Conservation (phyloP, 2,113 vertebrate species). For the Phoxinus phoxinus region DNA sequence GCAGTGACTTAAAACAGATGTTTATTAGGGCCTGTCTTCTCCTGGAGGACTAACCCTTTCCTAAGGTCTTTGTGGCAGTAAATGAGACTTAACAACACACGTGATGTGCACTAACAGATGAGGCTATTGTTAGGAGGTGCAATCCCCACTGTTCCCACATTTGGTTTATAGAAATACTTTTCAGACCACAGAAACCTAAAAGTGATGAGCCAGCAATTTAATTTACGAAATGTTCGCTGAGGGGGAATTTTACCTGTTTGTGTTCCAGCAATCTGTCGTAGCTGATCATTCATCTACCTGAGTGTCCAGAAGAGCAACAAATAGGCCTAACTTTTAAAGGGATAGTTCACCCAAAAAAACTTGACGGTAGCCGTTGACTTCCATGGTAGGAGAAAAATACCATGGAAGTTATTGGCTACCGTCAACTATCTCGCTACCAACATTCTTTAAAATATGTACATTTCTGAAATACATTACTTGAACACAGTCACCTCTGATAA, state of each 20-base stretch:
- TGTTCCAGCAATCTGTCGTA: constrained; percentile 1
- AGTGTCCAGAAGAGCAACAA: not conserved
- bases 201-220: not conserved
- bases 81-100: not conserved
- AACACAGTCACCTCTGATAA: no score
- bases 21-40: constrained; percentile 4
- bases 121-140: no score
- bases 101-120: not conserved
- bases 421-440: no score
- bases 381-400: no score
- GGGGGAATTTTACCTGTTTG: not conserved
- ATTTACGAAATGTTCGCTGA: not conserved
- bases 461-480: no score
- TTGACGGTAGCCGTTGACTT: no score
- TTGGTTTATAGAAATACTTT: not conserved
- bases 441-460: no score
- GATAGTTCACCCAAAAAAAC: no score
- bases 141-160: no score
- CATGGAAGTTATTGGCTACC: no score
- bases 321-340: not conserved
- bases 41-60: not conserved
- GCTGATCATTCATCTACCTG: not conserved
- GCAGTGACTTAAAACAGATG: constrained; percentile 4
- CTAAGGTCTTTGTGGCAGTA: constrained; percentile 7
- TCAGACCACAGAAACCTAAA: constrained; percentile 6